Evolutionary conservation across 2,888 invertebrate species (phyloP).

Genomic region (Tinea semifulvella): DNA sequence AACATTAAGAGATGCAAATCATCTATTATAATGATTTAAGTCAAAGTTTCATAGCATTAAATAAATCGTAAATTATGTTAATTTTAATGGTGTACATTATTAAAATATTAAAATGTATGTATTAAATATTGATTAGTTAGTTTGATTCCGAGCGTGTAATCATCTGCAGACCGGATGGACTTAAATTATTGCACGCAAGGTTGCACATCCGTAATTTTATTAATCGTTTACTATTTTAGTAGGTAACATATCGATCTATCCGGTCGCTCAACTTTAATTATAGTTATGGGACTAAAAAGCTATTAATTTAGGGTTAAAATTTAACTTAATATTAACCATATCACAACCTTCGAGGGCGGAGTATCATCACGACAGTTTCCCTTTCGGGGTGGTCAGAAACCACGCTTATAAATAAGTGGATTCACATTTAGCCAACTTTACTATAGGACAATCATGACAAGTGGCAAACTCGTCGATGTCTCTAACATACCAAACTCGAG

Average conservation of each 20-base stretch:
- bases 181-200: slow-evolving; percentile 6
- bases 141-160: slow-evolving; percentile 7
- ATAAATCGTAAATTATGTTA: neutral
- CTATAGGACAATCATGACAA: no score
- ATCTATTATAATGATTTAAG: neutral
- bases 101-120: slow-evolving; percentile 1
- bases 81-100: neutral
- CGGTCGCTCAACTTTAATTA: slow-evolving; percentile 2
- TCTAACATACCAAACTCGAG: no score
- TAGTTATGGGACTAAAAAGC: no score
- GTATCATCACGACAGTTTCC: no score
- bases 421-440: no score
- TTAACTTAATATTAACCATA: no score
- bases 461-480: no score
- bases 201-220: neutral
- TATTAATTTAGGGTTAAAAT: no score
- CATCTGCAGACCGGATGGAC: slow-evolving; percentile 7
- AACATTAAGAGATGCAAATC: neutral
- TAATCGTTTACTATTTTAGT: neutral
- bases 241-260: neutral
- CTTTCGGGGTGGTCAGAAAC: no score
- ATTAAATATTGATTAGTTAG: slow-evolving; percentile 2
- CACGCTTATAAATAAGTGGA: no score
- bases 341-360: no score
- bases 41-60: neutral